Evolutionary conservation across 2,797 vertebrate genomes (phyloP), one percentile per base, ranked within the genome.

Genomic region (Podarcis siculus): DNA sequence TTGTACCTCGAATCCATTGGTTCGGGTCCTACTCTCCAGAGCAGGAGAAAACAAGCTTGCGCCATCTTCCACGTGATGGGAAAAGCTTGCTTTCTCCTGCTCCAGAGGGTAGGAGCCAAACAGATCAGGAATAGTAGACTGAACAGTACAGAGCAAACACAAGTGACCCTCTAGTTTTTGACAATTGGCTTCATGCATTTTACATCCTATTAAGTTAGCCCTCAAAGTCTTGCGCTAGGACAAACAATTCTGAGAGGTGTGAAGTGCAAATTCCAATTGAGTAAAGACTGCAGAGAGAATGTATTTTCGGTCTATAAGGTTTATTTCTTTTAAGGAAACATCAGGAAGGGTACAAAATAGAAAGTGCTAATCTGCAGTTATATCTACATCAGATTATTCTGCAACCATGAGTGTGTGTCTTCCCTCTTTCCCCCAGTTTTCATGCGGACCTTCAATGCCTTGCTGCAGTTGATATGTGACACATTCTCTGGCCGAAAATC

Each of bases 281-380:
- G 49, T 39, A 30, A 79, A 87, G 80, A 86, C 35, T 27, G 37
- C 8, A 81, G 64, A 81, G 67, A 58, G 75, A 78, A 90, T 32
- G 79, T 49, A 10, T 87, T 83, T 55, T 78, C 85, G 92, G 49
- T 21, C 37, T 89, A 90, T 87, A 84, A 89, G 90, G 86, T 83
- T 89, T 55, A 87, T 83, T 89, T 84, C 82, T 93, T 90, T 89
- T 72, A 61, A 66, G 77, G 89, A 79, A 55, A 85, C 86, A 58
- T 66, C 77, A 88, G 85, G 71, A 92, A 80, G 90, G 82, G 69
- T 35, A 66, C 71, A 88, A 90, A 86, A 82, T 93, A 87, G 89
- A 84, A 87, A 93, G 81, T 64, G 64, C 0, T 1, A 71, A 86
- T n/a, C 39, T 87, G 82, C 8, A 69, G 67, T 81, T 79, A 42